Evolutionary conservation across 2,113 vertebrate species (phyloP).

Genomic region (Sylvietta virens): DNA sequence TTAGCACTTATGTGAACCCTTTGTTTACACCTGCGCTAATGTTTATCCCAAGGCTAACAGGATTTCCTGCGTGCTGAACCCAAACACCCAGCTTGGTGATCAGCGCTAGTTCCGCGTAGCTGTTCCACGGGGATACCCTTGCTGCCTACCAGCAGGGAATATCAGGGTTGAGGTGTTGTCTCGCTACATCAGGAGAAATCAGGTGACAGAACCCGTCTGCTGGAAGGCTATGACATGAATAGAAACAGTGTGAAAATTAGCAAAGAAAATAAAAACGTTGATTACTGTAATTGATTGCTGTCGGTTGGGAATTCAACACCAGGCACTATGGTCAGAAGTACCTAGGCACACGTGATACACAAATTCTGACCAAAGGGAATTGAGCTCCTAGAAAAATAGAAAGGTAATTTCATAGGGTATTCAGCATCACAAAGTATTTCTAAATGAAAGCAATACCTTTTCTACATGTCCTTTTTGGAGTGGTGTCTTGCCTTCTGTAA

Average conservation of each 20-base stretch:
- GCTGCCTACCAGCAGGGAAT: background rate
- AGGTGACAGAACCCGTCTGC: background rate
- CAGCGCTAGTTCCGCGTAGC: background rate
- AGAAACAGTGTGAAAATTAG: background rate
- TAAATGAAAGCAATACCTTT: background rate
- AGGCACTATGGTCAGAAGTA: background rate
- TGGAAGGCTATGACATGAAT: background rate
- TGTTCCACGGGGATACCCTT: background rate
- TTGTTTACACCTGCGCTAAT: slow-evolving; percentile 43
- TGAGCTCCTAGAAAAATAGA: background rate
- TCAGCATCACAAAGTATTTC: background rate
- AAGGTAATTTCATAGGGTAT: background rate
- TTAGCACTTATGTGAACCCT: slow-evolving; percentile 9
- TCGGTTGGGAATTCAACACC: background rate
- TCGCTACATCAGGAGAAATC: background rate
- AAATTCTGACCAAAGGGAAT: background rate
- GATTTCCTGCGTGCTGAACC: slow-evolving; percentile 5
- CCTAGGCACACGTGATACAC: background rate
- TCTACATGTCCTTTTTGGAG: background rate
- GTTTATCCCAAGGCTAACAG: slow-evolving; percentile 41
- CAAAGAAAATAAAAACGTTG: background rate
- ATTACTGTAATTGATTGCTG: background rate
- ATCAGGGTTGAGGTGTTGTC: background rate
- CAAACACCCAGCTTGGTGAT: background rate
- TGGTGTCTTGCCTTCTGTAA: background rate